Base-by-base conservation (phyloP, 1,140 invertebrate genomes). In the Campoletis sonorensis region DNA sequence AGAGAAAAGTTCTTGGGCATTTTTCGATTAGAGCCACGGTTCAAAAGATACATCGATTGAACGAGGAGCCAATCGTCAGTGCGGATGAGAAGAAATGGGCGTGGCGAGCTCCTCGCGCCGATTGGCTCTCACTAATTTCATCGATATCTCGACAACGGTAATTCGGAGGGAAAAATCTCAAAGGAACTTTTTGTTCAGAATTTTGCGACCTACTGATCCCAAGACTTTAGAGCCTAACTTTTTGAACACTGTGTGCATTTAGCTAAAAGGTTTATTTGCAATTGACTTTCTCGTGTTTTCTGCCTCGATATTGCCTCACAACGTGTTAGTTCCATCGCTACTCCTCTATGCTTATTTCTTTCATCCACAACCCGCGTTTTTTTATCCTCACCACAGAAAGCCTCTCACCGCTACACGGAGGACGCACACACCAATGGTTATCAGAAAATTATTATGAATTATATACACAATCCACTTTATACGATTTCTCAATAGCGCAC, bases 371-470 rank as follows among this genome's bases (percentile, higher is more conserved):
- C 67, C 30, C 67, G 30, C 5, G 8, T 33, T 27, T 2, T 33
- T 33, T n/a, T 33, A 33, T 33, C 67, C 30, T 18, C 30, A 33
- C 16, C 51, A 64, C 61, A 23, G 61, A 45, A 33, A 45, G 3
- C 40, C 40, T 45, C 40, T 73, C 10, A 0, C 71, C 40, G 16
- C 49, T 37, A 58, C 54, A 58, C 54, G n/a, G n/a, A n/a, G n/a
- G n/a, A 58, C 54, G 18, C 37, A 75, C 30, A 16, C 67, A 70
- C 67, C 54, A 21, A 49, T 26, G 61, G 27, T 45, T 67, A 78
- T 78, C 45, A 67, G 21, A 78, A 45, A 61, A 78, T 78, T 78
- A 78, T 78, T 78, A 78, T 18, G 33, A 67, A 78, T 78, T 78
- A 78, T 67, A 45, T 49, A 40, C 30, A 33, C 13, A 33, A 33